A percentile compares a stretch with the other conserved stretches of the same genome.
Evolutionary conservation across 2,888 invertebrate species (phyloP).

Genomic region (Pardosa pseudoannulata): DNA sequence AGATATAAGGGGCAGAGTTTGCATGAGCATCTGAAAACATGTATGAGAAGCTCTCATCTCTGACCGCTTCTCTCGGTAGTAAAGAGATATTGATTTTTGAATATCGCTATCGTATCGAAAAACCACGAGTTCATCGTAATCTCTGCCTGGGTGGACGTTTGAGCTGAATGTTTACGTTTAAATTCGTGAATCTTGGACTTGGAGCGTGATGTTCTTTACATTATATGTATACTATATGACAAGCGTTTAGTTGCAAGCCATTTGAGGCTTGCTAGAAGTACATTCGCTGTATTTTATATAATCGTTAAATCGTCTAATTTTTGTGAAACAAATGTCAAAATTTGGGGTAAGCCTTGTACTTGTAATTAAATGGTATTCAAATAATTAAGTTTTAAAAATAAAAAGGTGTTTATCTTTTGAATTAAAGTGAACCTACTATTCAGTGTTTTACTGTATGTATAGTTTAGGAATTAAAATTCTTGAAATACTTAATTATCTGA

Average conservation of each 20-base stretch:
- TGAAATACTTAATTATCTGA: too few relatives aligned
- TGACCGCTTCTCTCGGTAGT: too few relatives aligned
- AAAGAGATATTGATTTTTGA: not conserved
- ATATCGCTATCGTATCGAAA: not conserved
- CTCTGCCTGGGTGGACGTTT: constrained; percentile 9
- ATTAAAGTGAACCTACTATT: too few relatives aligned
- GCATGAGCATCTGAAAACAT: too few relatives aligned
- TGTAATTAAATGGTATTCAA: too few relatives aligned
- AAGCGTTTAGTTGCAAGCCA: not conserved
- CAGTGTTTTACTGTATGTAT: too few relatives aligned
- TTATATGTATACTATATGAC: not conserved
- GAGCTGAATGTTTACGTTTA: constrained; percentile 17
- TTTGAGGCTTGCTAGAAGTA: not conserved
- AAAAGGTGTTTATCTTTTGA: too few relatives aligned
- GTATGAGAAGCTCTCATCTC: too few relatives aligned
- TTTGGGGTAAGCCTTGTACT: constrained; percentile 8
- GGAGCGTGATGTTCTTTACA: not conserved
- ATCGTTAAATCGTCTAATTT: not conserved
- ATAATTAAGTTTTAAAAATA: too few relatives aligned
- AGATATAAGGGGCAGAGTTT: too few relatives aligned
- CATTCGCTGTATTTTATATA: too few relatives aligned
- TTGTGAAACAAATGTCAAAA: not conserved
- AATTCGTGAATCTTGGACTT: not conserved
- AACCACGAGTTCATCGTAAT: not conserved
- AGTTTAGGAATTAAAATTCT: too few relatives aligned